Conservation (phyloP, 2,888 invertebrate species). For the Apoderus coryli region DNA sequence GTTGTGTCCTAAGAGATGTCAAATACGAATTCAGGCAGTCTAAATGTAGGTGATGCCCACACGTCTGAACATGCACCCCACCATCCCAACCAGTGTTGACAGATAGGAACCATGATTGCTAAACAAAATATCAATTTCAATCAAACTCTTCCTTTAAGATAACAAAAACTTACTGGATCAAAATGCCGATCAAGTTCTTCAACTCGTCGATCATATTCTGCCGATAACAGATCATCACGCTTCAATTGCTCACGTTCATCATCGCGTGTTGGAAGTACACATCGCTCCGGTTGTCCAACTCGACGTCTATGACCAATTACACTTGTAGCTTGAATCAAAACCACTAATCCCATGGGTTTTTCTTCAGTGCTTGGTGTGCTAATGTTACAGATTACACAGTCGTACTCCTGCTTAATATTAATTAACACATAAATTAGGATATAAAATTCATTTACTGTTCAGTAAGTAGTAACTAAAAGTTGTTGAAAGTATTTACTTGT, state of each 20-base stretch:
- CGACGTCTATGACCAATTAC: conserved; percentile 65
- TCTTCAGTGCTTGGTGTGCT: conserved; percentile 72
- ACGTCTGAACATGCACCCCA: conserved; percentile 86
- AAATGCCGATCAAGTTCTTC: conserved; percentile 65
- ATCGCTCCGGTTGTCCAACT: conserved; percentile 38
- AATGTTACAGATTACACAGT: conserved; percentile 92
- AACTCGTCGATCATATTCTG: conserved; percentile 62
- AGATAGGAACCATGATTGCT: conserved; percentile 65
- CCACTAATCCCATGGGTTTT: conserved; percentile 78
- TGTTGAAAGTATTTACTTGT: no score
- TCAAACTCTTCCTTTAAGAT: background rate
- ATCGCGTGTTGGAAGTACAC: conserved; percentile 46
- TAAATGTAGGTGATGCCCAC: conserved; percentile 93
- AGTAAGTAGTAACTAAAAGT: no score
- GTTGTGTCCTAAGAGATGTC: conserved; percentile 64
- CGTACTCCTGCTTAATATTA: conserved; percentile 69
- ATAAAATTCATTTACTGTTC: no score
- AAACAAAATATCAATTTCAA: conserved; percentile 13
- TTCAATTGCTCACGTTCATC: conserved; percentile 44
- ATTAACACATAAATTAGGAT: no score
- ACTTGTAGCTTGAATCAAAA: conserved; percentile 76
- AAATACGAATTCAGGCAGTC: conserved; percentile 88
- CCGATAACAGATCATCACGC: conserved; percentile 51
- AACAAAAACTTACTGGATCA: conserved; percentile 48
- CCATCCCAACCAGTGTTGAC: conserved; percentile 79